phyloP scores from a whole-genome alignment of 2,888 invertebrate species.

The Ctena decussata region DNA sequence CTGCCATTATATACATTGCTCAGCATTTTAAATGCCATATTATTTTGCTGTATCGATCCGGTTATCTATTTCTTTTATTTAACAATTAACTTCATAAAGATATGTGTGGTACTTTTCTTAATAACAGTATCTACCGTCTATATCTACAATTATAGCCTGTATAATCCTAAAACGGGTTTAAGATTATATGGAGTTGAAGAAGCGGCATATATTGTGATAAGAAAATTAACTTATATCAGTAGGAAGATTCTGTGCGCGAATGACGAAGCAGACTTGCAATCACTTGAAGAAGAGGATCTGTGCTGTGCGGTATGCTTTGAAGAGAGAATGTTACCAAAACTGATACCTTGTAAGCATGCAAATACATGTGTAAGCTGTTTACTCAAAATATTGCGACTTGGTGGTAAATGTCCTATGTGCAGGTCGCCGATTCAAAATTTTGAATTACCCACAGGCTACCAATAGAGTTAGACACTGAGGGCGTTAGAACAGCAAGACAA shows the following conservation, averaged over 20 bases:
- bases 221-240: neutral
- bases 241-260: neutral
- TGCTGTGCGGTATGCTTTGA: slow-evolving; percentile 3
- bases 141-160: neutral
- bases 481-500: too few species aligned
- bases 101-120: neutral
- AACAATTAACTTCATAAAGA: neutral
- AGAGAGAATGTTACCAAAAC: neutral
- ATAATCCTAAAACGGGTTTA: too few species aligned
- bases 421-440: neutral
- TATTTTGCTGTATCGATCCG: neutral
- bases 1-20: neutral
- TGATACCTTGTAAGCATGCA: neutral
- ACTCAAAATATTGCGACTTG: neutral
- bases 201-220: neutral
- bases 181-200: neutral
- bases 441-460: too few species aligned
- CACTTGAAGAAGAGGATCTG: neutral
- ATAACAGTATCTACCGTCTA: neutral
- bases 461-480: too few species aligned
- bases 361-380: neutral
- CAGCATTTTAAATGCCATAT: neutral
- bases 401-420: neutral
- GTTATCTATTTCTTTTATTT: neutral
- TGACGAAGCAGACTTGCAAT: neutral